These are phyloP conservation scores for Geococcyx californianus DNA, from an alignment of 2,113 vertebrate species.

Conservation along the genomic window DNA sequence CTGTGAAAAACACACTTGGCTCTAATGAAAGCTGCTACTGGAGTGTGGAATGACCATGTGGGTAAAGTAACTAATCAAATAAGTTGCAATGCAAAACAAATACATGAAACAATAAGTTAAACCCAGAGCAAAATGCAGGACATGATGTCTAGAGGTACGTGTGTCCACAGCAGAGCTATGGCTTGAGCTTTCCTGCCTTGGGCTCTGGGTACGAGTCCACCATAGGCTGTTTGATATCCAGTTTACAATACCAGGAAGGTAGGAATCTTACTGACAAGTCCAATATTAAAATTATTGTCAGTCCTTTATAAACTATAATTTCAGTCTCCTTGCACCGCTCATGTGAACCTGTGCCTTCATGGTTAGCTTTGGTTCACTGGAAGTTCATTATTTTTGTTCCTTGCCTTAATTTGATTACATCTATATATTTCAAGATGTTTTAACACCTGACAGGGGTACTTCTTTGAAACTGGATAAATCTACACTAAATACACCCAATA, in stretches of 20 bases:
- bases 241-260: not conserved
- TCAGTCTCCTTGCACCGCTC: not conserved
- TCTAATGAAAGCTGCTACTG: not conserved
- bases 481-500: not conserved
- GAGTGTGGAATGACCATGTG: not conserved
- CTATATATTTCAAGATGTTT: not conserved
- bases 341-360: fast-evolving
- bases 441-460: not conserved
- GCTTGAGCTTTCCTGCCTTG: not conserved
- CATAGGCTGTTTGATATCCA: not conserved
- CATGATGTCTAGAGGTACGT: not conserved
- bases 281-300: not conserved
- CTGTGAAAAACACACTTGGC: not conserved
- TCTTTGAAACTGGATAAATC: not conserved
- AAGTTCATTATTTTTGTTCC: not conserved
- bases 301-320: not conserved
- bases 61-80: not conserved
- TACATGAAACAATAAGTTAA: not conserved
- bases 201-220: not conserved
- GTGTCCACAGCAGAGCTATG: not conserved
- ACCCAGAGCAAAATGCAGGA: not conserved
- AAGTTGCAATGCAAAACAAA: not conserved
- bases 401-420: not conserved
- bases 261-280: not conserved
- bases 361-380: not conserved